Evolutionary conservation across 92 coral and sea anemone genomes (phyloP), one percentile per base, ranked within the genome.

Genomic region (Epizoanthus fatuus): DNA sequence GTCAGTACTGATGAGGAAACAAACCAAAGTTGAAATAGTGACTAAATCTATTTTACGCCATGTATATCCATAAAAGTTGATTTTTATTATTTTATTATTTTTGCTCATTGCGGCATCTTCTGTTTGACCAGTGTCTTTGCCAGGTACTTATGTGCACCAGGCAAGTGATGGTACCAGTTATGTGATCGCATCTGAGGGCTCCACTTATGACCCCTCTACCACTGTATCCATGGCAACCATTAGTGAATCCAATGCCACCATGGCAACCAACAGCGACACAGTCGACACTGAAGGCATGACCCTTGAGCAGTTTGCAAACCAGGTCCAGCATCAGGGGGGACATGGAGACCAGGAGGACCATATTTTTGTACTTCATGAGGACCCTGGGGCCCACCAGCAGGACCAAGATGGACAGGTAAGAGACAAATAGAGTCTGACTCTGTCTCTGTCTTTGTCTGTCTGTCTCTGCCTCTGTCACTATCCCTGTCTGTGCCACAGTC

Each of bases 121-220:
- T 49, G 17, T 14, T 20, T 19, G 19, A 37, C 52, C 53, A 67
- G 84, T 39, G 55, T 52, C 63, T 16, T 63, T 89, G 79, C 78
- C 88, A 86, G 98, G 93, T 47, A 91, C 95, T 7, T 95, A 91
- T 70, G 99, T 97, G 16, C 99, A 97, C 83, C 98, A 95, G 62
- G 69, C 93, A 52, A 93, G 92, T 83, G 99, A 97, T 75, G 99
- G 99, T 29, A 97, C 98, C 17, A 94, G 98, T 75, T 94, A 87
- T 44, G 99, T 97, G 58, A 94, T 97, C 85, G 95, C 98, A 20
- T 90, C 99, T 56, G 98, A 95, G 74, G 98, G 96, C n/a, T 73
- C 96, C 22, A 76, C 93, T 40, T 91, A 91, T 75, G 98, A 93
- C 72, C 93, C 91, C 29, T 89, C 90, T 37, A 74, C 95, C 15